These are phyloP conservation scores for Python bivittatus DNA, from an alignment of 2,113 vertebrate species.

Conservation along the genomic window DNA sequence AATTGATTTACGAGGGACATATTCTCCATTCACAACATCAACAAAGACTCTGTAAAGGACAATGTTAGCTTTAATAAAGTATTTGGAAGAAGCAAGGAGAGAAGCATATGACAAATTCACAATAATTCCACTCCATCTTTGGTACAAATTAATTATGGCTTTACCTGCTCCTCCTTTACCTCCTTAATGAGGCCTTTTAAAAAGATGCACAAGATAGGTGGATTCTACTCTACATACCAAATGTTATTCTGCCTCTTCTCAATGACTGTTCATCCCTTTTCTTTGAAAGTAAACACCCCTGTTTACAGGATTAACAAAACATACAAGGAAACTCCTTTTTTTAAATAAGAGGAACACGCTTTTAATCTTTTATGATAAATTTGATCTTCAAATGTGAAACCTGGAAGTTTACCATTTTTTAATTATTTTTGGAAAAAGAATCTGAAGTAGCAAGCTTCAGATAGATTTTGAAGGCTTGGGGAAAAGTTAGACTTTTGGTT, in stretches of 20 bases:
- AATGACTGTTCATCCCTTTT: neutral
- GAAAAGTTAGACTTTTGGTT: neutral
- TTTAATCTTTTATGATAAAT: neutral
- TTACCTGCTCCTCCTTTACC: constrained; percentile 47
- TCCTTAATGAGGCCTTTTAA: constrained; percentile 45
- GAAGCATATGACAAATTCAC: constrained; percentile 60
- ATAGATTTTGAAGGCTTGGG: too few species aligned
- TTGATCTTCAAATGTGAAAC: neutral
- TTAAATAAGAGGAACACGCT: neutral
- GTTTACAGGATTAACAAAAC: constrained; percentile 1
- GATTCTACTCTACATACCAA: constrained; percentile 35
- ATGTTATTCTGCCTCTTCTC: constrained; percentile 19
- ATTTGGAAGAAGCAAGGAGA: constrained; percentile 26
- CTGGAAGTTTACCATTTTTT: too few species aligned
- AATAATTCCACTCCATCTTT: constrained; percentile 56
- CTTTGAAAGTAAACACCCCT: constrained; percentile 9
- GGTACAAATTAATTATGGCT: constrained; percentile 60
- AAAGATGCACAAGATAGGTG: neutral
- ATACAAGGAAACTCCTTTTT: constrained; percentile 1
- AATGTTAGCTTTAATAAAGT: constrained; percentile 60
- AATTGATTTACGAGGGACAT: constrained; percentile 91
- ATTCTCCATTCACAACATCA: constrained; percentile 94
- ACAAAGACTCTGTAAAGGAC: constrained; percentile 86
- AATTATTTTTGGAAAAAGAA: neutral
- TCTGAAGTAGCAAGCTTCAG: neutral